These are phyloP conservation scores for Herpetotheres cachinnans DNA, from an alignment of 2,113 vertebrate genomes.

Conservation along the genomic window DNA sequence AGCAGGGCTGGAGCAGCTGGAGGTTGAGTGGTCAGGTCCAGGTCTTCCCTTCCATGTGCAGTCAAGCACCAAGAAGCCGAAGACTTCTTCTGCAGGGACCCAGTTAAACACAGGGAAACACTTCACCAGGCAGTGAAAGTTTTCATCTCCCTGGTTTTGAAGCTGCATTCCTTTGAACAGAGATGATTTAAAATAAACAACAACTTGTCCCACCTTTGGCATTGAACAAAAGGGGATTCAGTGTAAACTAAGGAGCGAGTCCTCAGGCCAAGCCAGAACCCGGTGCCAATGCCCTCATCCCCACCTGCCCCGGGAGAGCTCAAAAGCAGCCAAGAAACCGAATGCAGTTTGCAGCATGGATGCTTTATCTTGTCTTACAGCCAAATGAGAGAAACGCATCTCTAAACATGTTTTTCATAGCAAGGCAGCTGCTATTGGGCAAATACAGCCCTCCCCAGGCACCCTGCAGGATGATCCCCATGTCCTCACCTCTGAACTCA, in stretches of 20 bases:
- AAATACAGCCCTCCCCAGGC: neutral
- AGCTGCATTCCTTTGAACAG: neutral
- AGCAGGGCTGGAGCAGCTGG: neutral
- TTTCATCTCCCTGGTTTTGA: neutral
- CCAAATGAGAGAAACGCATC: neutral
- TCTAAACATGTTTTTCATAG: neutral
- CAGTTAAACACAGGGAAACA: neutral
- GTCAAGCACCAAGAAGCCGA: neutral
- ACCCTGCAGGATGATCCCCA: neutral
- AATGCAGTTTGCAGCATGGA: neutral
- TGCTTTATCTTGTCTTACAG: neutral
- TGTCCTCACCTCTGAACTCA: neutral
- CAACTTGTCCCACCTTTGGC: neutral
- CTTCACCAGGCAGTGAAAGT: neutral
- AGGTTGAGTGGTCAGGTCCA: neutral
- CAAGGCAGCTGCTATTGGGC: neutral
- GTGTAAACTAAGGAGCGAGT: neutral
- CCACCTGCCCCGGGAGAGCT: neutral
- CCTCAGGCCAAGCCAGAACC: neutral
- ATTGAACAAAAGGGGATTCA: neutral
- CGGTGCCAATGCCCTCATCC: neutral
- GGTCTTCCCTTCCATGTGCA: neutral
- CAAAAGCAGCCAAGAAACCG: neutral
- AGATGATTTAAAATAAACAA: neutral
- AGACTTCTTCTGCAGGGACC: neutral